phyloP scores from a whole-genome alignment of 2,113 vertebrate species.

The Passer montanus region DNA sequence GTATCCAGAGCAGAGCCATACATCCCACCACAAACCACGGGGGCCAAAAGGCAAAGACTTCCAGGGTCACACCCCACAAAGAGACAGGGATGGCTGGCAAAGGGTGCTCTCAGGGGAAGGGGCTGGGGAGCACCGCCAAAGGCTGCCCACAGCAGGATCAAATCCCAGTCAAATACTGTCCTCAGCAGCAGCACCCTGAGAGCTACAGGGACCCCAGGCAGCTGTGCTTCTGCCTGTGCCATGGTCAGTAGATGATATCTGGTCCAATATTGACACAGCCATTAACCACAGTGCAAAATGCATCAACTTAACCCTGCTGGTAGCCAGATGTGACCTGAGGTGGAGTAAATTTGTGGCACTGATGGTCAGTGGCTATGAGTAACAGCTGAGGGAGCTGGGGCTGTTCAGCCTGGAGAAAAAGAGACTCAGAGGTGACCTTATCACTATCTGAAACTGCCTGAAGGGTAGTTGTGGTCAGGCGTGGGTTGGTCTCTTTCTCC shows the following conservation, averaged over 20 bases:
- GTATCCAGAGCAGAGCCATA: neutral
- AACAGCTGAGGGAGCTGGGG: no score
- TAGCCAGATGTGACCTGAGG: neutral
- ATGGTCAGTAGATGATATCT: fast-evolving
- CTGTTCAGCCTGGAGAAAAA: no score
- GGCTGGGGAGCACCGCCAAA: neutral
- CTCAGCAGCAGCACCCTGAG: neutral
- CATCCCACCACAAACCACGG: neutral
- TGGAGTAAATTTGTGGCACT: neutral
- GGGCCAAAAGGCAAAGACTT: neutral
- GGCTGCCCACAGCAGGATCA: neutral
- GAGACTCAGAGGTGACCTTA: no score
- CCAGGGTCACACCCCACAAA: neutral
- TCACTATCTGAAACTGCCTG: no score
- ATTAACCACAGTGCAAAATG: neutral
- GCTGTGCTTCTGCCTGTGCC: neutral
- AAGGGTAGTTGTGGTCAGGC: no score
- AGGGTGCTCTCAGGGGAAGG: neutral
- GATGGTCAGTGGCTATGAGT: neutral
- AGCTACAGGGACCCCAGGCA: fast-evolving
- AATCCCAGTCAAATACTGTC: neutral
- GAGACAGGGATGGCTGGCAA: fast-evolving
- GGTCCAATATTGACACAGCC: neutral
- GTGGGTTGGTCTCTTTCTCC: no score
- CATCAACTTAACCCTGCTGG: fast-evolving